Conservation (phyloP, 2,797 vertebrate genomes). For the Paguma larvata region DNA sequence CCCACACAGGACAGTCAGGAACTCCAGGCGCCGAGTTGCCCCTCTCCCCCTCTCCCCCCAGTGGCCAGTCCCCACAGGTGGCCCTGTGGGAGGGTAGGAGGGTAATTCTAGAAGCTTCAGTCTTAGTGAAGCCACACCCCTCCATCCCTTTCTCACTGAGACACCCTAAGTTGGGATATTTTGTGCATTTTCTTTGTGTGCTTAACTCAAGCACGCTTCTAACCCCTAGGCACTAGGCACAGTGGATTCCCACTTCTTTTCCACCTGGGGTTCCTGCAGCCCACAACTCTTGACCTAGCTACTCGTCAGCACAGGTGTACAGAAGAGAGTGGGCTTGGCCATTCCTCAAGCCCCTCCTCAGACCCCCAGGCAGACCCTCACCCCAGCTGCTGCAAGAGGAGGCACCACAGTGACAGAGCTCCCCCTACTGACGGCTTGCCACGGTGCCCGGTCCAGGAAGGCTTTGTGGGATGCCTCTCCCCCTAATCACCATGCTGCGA, state of each 20-base stretch:
- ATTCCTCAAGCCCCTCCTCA: background rate
- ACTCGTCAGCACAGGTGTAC: background rate
- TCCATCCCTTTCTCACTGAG: background rate
- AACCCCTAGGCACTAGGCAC: background rate
- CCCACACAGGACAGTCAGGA: background rate
- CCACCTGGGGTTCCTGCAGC: background rate
- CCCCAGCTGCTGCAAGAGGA: too few species aligned
- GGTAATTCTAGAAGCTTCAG: background rate
- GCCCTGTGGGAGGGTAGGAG: background rate
- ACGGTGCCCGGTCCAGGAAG: background rate
- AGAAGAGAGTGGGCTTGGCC: background rate
- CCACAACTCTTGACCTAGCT: background rate
- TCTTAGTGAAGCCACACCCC: background rate
- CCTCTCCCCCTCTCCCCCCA: too few species aligned
- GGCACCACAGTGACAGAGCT: slow-evolving; percentile 49
- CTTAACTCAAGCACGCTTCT: background rate
- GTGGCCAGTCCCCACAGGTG: background rate
- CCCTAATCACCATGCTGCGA: background rate
- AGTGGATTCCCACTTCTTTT: background rate
- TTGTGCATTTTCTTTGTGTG: background rate
- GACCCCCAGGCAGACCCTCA: background rate
- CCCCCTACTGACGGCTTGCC: slow-evolving; percentile 68
- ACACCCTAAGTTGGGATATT: background rate
- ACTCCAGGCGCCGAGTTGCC: background rate
- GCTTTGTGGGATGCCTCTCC: background rate